Evolutionary conservation across 1,140 invertebrate species (phyloP), one percentile per base, ranked within the genome.

Genomic region (Stegodyphus mimosarum): DNA sequence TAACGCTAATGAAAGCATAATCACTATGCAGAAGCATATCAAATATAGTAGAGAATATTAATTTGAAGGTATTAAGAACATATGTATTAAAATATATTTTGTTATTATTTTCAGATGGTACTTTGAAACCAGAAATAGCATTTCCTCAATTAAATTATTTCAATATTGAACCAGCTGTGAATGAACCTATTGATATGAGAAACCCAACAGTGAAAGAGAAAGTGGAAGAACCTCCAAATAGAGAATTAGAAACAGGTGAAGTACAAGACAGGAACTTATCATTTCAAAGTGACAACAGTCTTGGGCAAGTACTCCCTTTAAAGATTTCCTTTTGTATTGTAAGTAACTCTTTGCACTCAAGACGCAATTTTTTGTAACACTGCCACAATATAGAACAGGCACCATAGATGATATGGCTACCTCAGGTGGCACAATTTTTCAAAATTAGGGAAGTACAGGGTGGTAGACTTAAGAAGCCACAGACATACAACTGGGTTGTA

Each of bases 101-200:
- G 15, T 60, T 60, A 60, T 60, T 60, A 60, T 55, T 76, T 69
- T 69, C n/a, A 84, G 81, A 84, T 76, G 52, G 81, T 4, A 75
- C 72, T 66, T 84, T 84, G n/a, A 84, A 84, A 50, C 64, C 72
- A 55, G 81, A 86, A 53, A 50, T 86, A 18, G 75, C 74, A 71
- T 77, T 86, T 63, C 83, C 83, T 33, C 83, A 86, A 52, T 55
- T 86, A 11, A 77, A 18, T 51, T 86, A 66, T 33, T 86, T 78
- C 55, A 86, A 78, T 49, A 72, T 78, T 17, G 74, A 77, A 7
- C 81, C 67, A 63, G 6, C 74, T n/a, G n/a, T 48, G 6, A 86
- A 77, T 66, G 83, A 86, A 33, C 83, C 83, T 1, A 86, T 86
- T 7, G 83, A 86, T 15, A 86, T 86, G 83, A 70, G 83, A 63